Conservation (phyloP, 2,888 invertebrate species). For the Pharmacophagus antenor region DNA sequence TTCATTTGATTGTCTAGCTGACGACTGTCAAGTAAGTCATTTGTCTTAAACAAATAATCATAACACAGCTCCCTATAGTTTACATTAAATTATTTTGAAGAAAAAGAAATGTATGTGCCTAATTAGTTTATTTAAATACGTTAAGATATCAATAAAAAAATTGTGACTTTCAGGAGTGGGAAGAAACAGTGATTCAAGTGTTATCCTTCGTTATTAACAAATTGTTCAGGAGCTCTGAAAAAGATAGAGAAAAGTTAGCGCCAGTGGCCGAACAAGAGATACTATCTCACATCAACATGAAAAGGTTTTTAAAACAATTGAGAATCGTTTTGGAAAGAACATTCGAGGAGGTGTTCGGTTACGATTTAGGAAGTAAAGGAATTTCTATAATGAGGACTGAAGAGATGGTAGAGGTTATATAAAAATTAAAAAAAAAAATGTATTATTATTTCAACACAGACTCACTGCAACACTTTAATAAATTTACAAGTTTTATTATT, state of each 20-base stretch:
- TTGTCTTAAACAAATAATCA: too few species aligned
- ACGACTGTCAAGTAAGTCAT: conserved; percentile 61
- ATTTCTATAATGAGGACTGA: conserved; percentile 57
- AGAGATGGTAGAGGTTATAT: conserved; percentile 70
- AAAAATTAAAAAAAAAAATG: conserved; percentile 30
- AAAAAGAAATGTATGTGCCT: too few species aligned
- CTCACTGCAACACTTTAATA: conserved; percentile 16
- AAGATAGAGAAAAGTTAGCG: conserved; percentile 81
- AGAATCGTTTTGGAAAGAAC: conserved; percentile 61
- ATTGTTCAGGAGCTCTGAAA: conserved; percentile 82
- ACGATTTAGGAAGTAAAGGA: conserved; percentile 35
- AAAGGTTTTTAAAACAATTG: conserved; percentile 67
- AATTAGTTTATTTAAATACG: neutral
- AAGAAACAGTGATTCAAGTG: conserved; percentile 86
- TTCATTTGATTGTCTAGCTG: conserved; percentile 58
- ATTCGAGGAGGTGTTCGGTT: conserved; percentile 46
- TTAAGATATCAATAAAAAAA: neutral
- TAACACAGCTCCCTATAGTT: too few species aligned
- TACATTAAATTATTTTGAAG: too few species aligned
- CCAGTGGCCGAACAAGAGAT: conserved; percentile 73
- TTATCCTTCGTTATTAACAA: conserved; percentile 84
- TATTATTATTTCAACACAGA: neutral
- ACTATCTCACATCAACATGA: conserved; percentile 66
- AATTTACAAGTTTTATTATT: conserved; percentile 34
- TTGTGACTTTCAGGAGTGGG: conserved; percentile 84